Conservation (phyloP, 2,888 invertebrate species). For the Digitonthophagus gazella region DNA sequence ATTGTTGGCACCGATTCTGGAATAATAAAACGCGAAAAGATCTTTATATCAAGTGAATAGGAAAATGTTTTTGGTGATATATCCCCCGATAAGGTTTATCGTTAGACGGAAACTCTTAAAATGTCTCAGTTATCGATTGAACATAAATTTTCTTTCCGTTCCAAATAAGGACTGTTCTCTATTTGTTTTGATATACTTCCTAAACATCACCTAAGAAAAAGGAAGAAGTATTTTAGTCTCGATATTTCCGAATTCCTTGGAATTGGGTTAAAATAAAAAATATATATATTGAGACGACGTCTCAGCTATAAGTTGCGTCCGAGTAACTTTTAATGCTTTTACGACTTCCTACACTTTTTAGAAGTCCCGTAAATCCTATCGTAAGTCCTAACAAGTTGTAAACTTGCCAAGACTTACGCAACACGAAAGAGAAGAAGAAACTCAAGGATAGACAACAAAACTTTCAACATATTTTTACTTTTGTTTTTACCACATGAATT, state of each 20-base stretch:
- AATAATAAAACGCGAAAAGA: slow-evolving; percentile 35
- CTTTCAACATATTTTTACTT: no score
- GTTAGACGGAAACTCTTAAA: no score
- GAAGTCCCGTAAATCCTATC: background rate
- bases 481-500: no score
- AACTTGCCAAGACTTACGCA: background rate
- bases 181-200: background rate
- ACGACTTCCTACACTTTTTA: background rate
- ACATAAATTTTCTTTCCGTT: no score
- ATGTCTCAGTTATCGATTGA: no score
- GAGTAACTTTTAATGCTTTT: background rate
- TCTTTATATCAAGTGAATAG: no score
- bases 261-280: background rate
- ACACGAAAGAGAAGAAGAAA: no score
- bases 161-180: no score
- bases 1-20: slow-evolving; percentile 71
- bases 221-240: no score
- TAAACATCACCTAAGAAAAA: background rate
- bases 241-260: background rate
- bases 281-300: background rate
- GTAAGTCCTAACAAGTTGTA: background rate
- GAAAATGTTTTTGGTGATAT: no score
- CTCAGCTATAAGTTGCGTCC: background rate
- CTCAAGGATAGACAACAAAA: background rate
- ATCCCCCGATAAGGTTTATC: no score